phyloP scores from a whole-genome alignment of 2,888 invertebrate species.

The Dysmachus trigonus region DNA sequence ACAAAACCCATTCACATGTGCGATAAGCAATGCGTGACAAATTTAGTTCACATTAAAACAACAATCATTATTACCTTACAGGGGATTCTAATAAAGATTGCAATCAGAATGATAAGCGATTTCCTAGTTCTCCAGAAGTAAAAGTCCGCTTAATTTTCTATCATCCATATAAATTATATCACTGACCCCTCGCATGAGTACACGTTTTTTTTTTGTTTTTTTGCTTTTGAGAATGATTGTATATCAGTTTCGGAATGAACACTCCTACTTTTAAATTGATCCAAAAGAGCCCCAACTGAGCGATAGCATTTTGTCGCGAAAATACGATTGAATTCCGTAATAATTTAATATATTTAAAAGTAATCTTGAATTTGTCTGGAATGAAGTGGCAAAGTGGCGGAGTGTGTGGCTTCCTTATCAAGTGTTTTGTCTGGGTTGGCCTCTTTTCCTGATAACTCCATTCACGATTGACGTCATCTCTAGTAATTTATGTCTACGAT shows the following conservation, averaged over 20 bases:
- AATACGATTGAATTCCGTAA: background rate
- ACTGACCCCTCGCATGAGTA: background rate
- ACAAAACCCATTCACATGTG: background rate
- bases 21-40: background rate
- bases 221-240: no score
- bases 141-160: background rate
- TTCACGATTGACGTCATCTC: background rate
- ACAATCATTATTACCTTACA: background rate
- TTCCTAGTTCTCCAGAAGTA: background rate
- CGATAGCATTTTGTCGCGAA: background rate
- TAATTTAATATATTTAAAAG: background rate
- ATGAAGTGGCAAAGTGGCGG: background rate
- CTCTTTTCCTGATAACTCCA: background rate
- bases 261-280: background rate
- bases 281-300: background rate
- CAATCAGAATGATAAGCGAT: background rate
- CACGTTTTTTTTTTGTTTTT: background rate
- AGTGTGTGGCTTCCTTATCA: background rate
- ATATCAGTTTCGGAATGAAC: background rate
- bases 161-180: background rate
- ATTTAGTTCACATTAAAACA: background rate
- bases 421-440: background rate
- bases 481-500: background rate
- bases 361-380: background rate
- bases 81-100: background rate